A percentile compares a stretch with the other conserved stretches of the same genome.
Evolutionary conservation across 2,797 vertebrate species (phyloP).

Genomic region (Bucorvus abyssinicus): DNA sequence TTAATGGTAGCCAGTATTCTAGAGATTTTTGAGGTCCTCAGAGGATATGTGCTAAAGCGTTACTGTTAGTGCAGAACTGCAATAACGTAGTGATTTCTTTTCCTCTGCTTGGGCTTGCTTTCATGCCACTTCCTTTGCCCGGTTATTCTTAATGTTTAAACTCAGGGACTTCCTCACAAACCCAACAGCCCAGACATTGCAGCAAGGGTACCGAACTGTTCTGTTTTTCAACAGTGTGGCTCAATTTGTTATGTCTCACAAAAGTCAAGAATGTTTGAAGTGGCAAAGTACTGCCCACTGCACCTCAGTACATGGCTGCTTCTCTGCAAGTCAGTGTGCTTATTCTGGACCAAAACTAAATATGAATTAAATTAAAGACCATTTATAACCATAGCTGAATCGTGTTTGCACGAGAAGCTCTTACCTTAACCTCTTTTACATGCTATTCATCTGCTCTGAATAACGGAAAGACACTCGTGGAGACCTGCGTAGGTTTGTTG

Average conservation of each 20-base stretch:
- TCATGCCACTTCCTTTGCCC: background rate
- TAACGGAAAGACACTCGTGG: background rate
- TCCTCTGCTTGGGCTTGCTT: background rate
- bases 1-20: background rate
- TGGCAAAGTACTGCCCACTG: background rate
- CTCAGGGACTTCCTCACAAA: background rate
- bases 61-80: background rate
- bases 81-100: background rate
- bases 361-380: background rate
- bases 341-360: background rate
- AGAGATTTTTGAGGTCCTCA: background rate
- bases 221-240: background rate
- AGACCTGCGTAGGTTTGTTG: fast-evolving
- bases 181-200: background rate
- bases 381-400: background rate
- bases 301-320: background rate
- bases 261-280: background rate
- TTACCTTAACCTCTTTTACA: background rate
- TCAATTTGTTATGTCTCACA: background rate
- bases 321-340: background rate
- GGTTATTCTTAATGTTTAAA: background rate
- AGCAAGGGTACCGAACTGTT: background rate
- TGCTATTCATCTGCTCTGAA: background rate
- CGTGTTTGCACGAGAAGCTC: background rate
- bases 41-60: background rate